phyloP scores from a whole-genome alignment of 2,888 invertebrate genomes.

The Ophion slaviceki region DNA sequence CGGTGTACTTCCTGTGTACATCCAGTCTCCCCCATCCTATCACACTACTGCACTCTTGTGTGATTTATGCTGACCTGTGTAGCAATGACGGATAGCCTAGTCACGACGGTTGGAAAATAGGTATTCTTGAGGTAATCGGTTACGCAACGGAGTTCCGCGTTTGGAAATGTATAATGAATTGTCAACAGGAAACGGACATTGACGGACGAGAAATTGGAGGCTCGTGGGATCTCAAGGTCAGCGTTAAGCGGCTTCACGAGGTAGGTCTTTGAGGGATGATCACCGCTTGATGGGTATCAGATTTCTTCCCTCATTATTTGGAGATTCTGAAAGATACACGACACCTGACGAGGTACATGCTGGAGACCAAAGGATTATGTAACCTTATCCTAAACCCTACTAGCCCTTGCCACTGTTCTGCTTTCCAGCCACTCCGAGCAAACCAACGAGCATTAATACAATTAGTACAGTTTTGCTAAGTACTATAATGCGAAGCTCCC shows the following conservation, averaged over 20 bases:
- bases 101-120: background rate
- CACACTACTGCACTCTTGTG: background rate
- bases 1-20: constrained; percentile 36
- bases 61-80: constrained; percentile 12
- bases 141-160: too few species aligned
- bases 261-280: constrained; percentile 42
- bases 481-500: constrained; percentile 75
- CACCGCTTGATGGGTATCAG: constrained; percentile 19
- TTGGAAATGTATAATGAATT: background rate
- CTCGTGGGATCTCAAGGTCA: constrained; percentile 22
- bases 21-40: constrained; percentile 18
- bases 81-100: background rate
- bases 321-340: constrained; percentile 29
- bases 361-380: constrained; percentile 76
- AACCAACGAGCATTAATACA: constrained; percentile 82
- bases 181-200: background rate
- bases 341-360: constrained; percentile 72
- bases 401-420: constrained; percentile 36
- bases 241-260: constrained; percentile 53
- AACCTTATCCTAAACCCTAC: constrained; percentile 50
- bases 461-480: constrained; percentile 81
- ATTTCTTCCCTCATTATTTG: background rate
- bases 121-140: background rate
- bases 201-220: constrained; percentile 1
- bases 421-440: constrained; percentile 70